These are phyloP conservation scores for Eutolmus rufibarbis DNA, from an alignment of 2,888 invertebrate species.

Conservation along the genomic window DNA sequence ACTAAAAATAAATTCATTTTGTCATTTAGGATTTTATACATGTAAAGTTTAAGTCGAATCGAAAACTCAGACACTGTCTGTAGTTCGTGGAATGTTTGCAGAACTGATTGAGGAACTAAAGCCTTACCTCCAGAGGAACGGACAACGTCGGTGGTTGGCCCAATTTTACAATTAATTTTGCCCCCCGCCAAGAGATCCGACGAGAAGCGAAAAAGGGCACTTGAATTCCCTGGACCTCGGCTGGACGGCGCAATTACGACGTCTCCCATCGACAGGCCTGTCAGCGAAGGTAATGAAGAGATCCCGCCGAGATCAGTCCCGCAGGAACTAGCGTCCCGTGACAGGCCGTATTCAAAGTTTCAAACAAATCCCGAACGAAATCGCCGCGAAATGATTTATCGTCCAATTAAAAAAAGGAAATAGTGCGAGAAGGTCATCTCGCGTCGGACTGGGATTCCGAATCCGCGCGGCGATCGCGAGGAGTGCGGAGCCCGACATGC, in stretches of 20 bases:
- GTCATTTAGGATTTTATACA: no score
- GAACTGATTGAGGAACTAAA: background rate
- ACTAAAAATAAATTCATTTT: no score
- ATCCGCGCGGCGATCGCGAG: background rate
- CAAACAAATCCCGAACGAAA: background rate
- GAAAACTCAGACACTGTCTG: background rate
- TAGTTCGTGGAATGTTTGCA: background rate
- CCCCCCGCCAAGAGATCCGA: background rate
- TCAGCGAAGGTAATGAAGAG: background rate
- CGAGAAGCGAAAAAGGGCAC: background rate
- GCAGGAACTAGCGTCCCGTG: background rate
- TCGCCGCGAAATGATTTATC: slow-evolving; percentile 10
- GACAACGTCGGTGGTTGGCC: background rate
- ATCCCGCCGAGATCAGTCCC: background rate
- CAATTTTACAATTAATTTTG: background rate
- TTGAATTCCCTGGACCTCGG: background rate
- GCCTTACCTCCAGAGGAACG: background rate
- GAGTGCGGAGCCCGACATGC: background rate
- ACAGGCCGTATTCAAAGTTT: background rate
- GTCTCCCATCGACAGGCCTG: background rate
- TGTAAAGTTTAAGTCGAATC: no score
- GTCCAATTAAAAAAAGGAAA: slow-evolving; percentile 19
- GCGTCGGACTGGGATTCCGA: background rate
- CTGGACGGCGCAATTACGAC: background rate
- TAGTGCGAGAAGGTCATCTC: slow-evolving; percentile 23